Evolutionary conservation across 2,113 vertebrate genomes (phyloP), one percentile per base, ranked within the genome.

Genomic region (Chamaea fasciata): DNA sequence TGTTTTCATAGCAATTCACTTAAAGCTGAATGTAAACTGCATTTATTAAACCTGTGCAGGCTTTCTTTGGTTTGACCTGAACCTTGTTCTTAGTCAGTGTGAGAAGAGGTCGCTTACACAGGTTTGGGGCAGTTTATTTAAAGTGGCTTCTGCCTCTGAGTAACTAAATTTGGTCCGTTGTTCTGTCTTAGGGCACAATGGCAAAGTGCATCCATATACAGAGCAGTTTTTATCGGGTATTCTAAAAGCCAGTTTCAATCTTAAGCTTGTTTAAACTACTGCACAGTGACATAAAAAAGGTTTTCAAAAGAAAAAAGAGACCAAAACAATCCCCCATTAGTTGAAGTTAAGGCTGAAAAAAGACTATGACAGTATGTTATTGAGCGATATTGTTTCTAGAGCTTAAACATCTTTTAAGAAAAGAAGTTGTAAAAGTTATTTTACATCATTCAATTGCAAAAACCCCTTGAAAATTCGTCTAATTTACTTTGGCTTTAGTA

Each of bases 191-290:
- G 7, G 62, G 41, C 42, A 33, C 62, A 67, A 55, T 75, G 75
- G 65, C 62, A 73, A 79, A 68, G 24, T 53, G 26, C 79, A 83
- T 89, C 93, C 71, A 65, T 35, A 84, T 23, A n/a, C 13, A 92
- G 60, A 85, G 52, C 46, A 35, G 31, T 47, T 93, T 83, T 87
- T 87, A 86, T 68, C 76, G 64, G 89, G 78, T 89, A 83, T 74
- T 96, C 91, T 96, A 77, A 74, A 80, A 92, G 83, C 22, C 53
- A 75, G 35, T 33, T 94, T 90, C 78, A 90, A 83, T 96, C 73
- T 77, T 91, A 94, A 85, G 85, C 87, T 94, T 89, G 55, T 70
- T 92, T 76, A 94, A 96, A 82, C 87, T 96, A 91, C 87, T 80
- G 92, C 68, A 73, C 57, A 73, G 77, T 83, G 74, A 92, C 90